Base-by-base conservation (phyloP, 2,888 invertebrate genomes). In the Colletes collaris region DNA sequence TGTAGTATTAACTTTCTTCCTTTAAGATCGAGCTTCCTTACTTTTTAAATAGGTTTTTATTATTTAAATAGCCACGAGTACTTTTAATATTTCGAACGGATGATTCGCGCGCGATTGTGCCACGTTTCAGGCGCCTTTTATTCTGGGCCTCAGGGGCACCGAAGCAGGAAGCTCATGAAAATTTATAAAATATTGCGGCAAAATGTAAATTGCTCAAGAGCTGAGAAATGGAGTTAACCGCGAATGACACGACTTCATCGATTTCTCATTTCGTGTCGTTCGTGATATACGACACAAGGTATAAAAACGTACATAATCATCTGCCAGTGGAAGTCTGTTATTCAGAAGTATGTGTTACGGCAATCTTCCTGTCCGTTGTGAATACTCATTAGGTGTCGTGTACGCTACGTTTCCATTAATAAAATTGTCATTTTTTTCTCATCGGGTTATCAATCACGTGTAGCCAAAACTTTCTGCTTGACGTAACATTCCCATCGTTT, bases 231-330 rank as follows among this genome's bases (percentile, higher is more conserved):
- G 59, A 70, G 59, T 75, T 76, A 66, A 71, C 59, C 60, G 59
- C 65, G 52, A 53, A 67, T 63, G 56, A 53, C 49, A 58, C 52
- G 46, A 59, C 46, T 35, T 27, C 56, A 19, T 62, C 67, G 40
- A 76, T 76, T 76, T 65, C 58, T 66, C 71, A 76, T 58, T 67
- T 52, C 40, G n/a, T 10, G 53, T 72, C 60, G 52, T 53, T 60
- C 49, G 44, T 16, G 60, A 66, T 37, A 49, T 52, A 62, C 49
- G 19, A 49, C 27, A 16, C 49, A 59, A 59, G 62, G 58, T 70
- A 67, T 50, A 68, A 62, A 63, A 67, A 74, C 35, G 55, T 35
- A 46, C 63, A 53, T 79, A 79, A 79, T 76, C 71, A 66, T 76
- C 60, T 49, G 7, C 52, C 52, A 53, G 46, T 65, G 44, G 46